Evolutionary conservation across 2,113 vertebrate species (phyloP).

Genomic region (Ammospiza nelsoni): DNA sequence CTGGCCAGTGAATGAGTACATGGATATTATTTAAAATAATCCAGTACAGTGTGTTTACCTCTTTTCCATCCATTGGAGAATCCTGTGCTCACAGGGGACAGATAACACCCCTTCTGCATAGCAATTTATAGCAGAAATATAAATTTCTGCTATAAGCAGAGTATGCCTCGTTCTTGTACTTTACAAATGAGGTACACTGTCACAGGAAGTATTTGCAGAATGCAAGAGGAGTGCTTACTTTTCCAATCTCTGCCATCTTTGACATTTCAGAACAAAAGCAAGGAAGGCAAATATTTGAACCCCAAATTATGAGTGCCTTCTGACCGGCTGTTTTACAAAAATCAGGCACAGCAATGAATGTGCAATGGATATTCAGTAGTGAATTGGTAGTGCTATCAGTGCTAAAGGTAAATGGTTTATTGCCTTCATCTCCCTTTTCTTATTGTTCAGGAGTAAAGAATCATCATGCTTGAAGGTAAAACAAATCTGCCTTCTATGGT

Average conservation of each 20-base stretch:
- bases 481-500: background rate
- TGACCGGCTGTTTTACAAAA: background rate
- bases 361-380: background rate
- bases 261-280: background rate
- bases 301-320: background rate
- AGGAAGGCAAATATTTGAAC: background rate
- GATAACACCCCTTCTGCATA: background rate
- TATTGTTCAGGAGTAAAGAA: background rate
- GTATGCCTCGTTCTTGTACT: background rate
- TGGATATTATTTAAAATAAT: background rate
- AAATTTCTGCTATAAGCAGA: background rate
- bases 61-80: background rate
- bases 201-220: background rate
- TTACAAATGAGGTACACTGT: background rate
- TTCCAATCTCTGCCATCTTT: background rate
- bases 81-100: background rate
- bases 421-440: background rate
- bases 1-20: background rate
- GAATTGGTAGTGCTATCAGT: background rate
- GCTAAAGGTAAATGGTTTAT: background rate
- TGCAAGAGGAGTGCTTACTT: background rate
- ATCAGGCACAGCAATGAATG: background rate
- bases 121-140: background rate
- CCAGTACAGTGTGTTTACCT: background rate
- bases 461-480: background rate